phyloP scores from a whole-genome alignment of 2,113 vertebrate species.

The Morone saxatilis region DNA sequence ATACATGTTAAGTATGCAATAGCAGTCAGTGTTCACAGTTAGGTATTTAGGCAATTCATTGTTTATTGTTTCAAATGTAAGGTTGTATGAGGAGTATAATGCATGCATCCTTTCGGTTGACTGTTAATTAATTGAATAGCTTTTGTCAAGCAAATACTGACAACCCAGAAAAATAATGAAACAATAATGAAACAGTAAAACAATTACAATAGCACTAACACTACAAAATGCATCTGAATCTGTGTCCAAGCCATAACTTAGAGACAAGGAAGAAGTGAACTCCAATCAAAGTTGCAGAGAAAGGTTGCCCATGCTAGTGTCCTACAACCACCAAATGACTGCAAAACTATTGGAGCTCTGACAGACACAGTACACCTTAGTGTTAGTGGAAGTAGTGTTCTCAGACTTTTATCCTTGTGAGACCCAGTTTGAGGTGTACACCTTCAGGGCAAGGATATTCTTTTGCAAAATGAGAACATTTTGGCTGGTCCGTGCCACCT shows the following conservation, averaged over 20 bases:
- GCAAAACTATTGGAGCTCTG: neutral
- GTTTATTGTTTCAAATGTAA: neutral
- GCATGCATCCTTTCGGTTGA: neutral
- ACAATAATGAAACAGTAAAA: too few relatives aligned
- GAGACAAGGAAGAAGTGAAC: neutral
- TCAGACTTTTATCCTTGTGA: slow-evolving; percentile 11
- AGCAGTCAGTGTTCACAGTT: neutral
- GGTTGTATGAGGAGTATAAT: neutral
- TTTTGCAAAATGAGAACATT: slow-evolving; percentile 22
- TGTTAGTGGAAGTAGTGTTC: neutral
- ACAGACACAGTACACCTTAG: neutral
- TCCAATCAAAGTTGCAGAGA: neutral
- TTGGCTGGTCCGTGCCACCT: slow-evolving; percentile 1
- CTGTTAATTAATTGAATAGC: neutral
- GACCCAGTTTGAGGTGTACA: slow-evolving; percentile 16
- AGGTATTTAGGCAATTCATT: neutral
- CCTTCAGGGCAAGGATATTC: neutral
- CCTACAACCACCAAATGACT: neutral
- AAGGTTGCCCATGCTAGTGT: neutral
- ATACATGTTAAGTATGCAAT: neutral
- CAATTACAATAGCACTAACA: too few relatives aligned
- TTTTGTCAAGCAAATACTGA: neutral
- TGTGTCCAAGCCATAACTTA: too few relatives aligned
- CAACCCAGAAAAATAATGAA: neutral
- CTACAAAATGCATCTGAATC: too few relatives aligned